phyloP scores from a whole-genome alignment of 2,113 vertebrate genomes.

The Pseudonaja textilis region DNA sequence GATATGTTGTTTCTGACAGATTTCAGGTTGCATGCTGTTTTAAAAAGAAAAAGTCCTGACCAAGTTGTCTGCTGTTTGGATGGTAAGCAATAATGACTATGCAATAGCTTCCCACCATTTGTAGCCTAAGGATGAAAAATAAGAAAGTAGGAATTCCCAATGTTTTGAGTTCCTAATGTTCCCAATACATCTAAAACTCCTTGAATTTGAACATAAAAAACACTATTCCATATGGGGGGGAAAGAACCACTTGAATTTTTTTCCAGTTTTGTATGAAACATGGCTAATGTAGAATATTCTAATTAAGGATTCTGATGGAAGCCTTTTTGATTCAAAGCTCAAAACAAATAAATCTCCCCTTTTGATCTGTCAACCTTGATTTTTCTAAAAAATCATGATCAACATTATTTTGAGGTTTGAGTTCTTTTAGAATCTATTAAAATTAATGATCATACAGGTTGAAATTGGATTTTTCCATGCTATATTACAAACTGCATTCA shows the following conservation, averaged over 20 bases:
- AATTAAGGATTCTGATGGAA: neutral
- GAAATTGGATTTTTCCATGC: neutral
- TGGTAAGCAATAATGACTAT: neutral
- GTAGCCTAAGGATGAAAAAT: neutral
- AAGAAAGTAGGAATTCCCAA: neutral
- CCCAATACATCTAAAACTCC: neutral
- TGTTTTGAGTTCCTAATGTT: neutral
- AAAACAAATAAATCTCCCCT: neutral
- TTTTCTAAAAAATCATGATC: neutral
- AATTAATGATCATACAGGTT: neutral
- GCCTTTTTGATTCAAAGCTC: neutral
- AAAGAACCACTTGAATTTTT: neutral
- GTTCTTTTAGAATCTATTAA: neutral
- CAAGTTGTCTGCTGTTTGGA: neutral
- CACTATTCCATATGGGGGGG: neutral
- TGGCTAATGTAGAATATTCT: neutral
- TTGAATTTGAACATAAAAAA: neutral
- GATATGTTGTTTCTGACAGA: neutral
- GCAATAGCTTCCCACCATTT: neutral
- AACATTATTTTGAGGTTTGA: neutral
- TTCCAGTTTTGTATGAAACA: neutral
- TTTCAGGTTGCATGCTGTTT: neutral
- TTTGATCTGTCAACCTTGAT: neutral
- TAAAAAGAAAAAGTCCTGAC: neutral
- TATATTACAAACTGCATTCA: neutral